Percentiles rank a stretch among this genome's conserved stretches.
Evolutionary conservation across 2,888 invertebrate species (phyloP).

Genomic region (Melanostoma scalare): DNA sequence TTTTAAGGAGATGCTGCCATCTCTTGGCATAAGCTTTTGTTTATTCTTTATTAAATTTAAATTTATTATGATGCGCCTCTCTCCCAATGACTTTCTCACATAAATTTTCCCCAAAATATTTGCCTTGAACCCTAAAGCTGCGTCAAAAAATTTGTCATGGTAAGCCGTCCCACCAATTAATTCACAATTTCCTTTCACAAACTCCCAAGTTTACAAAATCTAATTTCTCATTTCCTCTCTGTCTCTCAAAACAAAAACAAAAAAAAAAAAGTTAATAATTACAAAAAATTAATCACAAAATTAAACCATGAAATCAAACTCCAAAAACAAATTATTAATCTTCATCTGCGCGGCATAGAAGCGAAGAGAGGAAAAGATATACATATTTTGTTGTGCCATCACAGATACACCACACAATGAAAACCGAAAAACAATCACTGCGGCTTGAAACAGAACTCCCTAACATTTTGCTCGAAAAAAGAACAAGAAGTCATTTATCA

Average conservation of each 20-base stretch:
- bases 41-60: too few species aligned
- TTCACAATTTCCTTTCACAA: constrained; percentile 39
- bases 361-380: constrained; percentile 17
- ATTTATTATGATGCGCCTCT: too few species aligned
- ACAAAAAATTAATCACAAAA: constrained; percentile 71
- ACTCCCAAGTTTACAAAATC: constrained; percentile 8
- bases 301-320: constrained; percentile 72
- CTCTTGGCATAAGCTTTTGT: too few species aligned
- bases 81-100: constrained; percentile 10
- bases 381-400: constrained; percentile 56
- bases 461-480: constrained; percentile 56
- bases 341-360: constrained; percentile 50
- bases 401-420: constrained; percentile 49
- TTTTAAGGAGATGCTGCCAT: too few species aligned
- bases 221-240: constrained; percentile 58
- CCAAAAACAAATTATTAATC: constrained; percentile 73
- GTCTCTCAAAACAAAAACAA: background rate
- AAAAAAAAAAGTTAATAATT: constrained; percentile 60
- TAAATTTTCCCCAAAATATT: constrained; percentile 9
- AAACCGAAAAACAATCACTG: constrained; percentile 60
- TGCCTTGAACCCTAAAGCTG: constrained; percentile 32
- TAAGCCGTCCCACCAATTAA: constrained; percentile 42
- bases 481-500: constrained; percentile 65
- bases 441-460: constrained; percentile 26
- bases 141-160: constrained; percentile 66